phyloP scores from a whole-genome alignment of 2,888 invertebrate genomes.

The Pedicia rivosa region DNA sequence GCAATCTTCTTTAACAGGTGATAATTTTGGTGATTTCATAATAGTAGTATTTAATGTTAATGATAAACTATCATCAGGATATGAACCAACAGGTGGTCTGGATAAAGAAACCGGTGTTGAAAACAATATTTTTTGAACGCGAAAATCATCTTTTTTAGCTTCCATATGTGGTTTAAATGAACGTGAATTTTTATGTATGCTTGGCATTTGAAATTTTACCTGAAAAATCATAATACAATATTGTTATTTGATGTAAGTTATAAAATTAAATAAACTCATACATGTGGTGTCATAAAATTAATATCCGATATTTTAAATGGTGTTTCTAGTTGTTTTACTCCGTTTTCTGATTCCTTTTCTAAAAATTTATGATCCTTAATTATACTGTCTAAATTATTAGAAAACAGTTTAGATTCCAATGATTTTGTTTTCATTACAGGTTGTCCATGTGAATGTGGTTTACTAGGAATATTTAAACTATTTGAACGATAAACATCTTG shows the following conservation, averaged over 20 bases:
- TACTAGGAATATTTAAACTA: too few relatives aligned
- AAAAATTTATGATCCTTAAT: too few relatives aligned
- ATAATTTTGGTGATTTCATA: conserved; percentile 10
- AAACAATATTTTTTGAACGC: conserved; percentile 28
- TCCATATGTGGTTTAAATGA: too few relatives aligned
- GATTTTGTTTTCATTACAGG: too few relatives aligned
- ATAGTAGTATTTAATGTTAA: conserved; percentile 25
- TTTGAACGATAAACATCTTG: too few relatives aligned
- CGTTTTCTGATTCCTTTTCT: too few relatives aligned
- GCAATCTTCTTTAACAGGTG: conserved; percentile 9
- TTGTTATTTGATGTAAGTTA: too few relatives aligned
- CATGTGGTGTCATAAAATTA: conserved; percentile 25
- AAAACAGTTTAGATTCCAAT: too few relatives aligned
- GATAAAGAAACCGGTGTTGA: conserved; percentile 28
- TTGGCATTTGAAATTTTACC: conserved; percentile 6
- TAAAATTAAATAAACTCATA: conserved; percentile 8
- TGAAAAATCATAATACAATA: too few relatives aligned
- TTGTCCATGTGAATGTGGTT: too few relatives aligned
- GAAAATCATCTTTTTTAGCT: conserved; percentile 23
- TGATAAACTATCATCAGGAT: conserved; percentile 20
- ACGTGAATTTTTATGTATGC: conserved; percentile 13
- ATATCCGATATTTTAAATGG: conserved; percentile 17
- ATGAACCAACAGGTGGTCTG: conserved; percentile 18
- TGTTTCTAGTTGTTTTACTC: conserved; percentile 15
- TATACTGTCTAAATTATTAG: too few relatives aligned